phyloP scores from a whole-genome alignment of 2,888 invertebrate genomes.

The Polydrusus pterygomalis region DNA sequence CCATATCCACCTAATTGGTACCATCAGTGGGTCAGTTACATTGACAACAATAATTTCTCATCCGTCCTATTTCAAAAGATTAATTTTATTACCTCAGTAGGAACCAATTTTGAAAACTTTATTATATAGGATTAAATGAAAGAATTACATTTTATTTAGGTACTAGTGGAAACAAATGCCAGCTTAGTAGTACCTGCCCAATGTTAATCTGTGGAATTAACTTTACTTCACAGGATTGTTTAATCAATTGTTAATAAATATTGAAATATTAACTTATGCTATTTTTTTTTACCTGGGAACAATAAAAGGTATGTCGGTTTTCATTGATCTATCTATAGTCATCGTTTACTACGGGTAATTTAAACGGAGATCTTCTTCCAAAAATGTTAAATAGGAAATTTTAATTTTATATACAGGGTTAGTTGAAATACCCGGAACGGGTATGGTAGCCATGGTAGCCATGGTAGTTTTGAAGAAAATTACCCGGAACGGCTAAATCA shows the following conservation, averaged over 20 bases:
- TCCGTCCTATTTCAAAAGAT: no score
- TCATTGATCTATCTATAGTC: neutral
- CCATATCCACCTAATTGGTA: no score
- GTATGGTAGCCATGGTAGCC: no score
- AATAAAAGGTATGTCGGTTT: neutral
- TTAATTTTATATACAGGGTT: no score
- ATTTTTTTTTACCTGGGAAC: neutral
- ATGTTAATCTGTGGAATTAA: conserved; percentile 2
- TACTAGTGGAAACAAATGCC: neutral
- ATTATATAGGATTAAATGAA: neutral
- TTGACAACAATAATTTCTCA: no score
- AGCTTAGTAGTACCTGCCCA: conserved; percentile 11
- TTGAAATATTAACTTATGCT: neutral
- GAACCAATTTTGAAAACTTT: neutral
- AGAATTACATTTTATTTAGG: neutral
- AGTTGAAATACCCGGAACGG: no score
- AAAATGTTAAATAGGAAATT: no score
- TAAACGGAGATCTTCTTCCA: no score
- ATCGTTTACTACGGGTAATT: no score
- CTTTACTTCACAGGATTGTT: neutral
- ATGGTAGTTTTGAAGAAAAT: no score
- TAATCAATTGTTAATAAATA: conserved; percentile 4
- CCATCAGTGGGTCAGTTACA: no score
- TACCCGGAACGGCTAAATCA: no score
- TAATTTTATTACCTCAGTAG: conserved; percentile 4